Evolutionary conservation across 2,888 invertebrate genomes (phyloP).

Genomic region (Thecophora atra): DNA sequence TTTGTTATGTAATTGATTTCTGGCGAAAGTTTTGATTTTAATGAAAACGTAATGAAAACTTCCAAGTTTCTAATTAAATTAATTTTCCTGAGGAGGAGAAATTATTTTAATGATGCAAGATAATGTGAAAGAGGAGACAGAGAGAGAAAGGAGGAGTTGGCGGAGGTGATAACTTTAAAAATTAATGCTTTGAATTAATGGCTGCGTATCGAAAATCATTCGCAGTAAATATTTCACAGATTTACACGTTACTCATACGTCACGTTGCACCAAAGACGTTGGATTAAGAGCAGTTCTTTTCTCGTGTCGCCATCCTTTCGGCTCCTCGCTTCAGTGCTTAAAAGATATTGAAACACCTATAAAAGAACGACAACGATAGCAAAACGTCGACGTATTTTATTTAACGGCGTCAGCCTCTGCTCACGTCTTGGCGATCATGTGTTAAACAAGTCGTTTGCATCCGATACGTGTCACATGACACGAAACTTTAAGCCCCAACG

Average conservation of each 20-base stretch:
- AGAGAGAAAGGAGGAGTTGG: background rate
- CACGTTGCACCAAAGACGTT: background rate
- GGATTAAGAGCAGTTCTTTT: background rate
- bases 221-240: no score
- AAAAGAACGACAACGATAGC: background rate
- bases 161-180: no score
- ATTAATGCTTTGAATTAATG: no score
- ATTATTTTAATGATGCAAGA: no score
- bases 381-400: background rate
- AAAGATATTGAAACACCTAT: background rate
- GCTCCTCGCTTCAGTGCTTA: background rate
- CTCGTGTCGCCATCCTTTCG: no score
- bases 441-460: slow-evolving; percentile 31
- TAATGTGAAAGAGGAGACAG: background rate
- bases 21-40: background rate
- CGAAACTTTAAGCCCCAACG: background rate
- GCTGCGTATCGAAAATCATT: no score
- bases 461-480: slow-evolving; percentile 30
- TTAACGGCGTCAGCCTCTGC: background rate
- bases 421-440: slow-evolving; percentile 2
- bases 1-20: background rate
- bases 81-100: no score
- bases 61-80: background rate
- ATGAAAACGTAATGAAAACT: background rate
- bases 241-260: no score